These are phyloP conservation scores for Phylloscopus trochilus DNA, from an alignment of 2,113 vertebrate species.

Conservation along the genomic window DNA sequence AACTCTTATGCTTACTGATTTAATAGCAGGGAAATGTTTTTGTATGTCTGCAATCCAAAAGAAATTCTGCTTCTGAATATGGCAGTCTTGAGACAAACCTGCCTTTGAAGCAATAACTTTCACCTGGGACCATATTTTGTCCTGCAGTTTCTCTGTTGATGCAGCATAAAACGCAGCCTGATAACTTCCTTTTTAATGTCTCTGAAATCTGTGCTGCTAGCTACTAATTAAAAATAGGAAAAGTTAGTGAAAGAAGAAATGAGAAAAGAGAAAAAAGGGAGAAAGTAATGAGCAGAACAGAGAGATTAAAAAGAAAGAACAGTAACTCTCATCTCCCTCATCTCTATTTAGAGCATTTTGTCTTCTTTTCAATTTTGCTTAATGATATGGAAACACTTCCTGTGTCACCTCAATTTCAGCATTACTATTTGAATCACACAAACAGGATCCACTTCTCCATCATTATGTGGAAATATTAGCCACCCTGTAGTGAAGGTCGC, in stretches of 20 bases:
- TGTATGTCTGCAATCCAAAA: neutral
- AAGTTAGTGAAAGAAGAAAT: neutral
- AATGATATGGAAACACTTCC: neutral
- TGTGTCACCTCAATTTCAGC: neutral
- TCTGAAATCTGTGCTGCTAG: neutral
- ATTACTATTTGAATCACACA: neutral
- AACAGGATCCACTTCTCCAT: neutral
- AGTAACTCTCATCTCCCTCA: neutral
- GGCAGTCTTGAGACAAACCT: neutral
- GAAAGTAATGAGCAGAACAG: neutral
- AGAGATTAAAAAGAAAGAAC: neutral
- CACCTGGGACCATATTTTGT: neutral
- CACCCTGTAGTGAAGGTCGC: neutral
- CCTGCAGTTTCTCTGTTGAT: neutral
- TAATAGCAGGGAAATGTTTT: neutral
- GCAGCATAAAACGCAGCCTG: neutral
- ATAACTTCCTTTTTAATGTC: neutral
- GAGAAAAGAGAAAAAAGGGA: neutral
- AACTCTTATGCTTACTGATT: neutral
- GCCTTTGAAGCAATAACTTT: neutral
- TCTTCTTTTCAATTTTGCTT: neutral
- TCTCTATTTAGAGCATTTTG: neutral
- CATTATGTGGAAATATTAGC: neutral
- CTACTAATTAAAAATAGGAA: neutral
- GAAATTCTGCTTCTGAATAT: neutral